Evolutionary conservation across 1,140 invertebrate genomes (phyloP), one percentile per base, ranked within the genome.

Genomic region (Theocolax elegans): DNA sequence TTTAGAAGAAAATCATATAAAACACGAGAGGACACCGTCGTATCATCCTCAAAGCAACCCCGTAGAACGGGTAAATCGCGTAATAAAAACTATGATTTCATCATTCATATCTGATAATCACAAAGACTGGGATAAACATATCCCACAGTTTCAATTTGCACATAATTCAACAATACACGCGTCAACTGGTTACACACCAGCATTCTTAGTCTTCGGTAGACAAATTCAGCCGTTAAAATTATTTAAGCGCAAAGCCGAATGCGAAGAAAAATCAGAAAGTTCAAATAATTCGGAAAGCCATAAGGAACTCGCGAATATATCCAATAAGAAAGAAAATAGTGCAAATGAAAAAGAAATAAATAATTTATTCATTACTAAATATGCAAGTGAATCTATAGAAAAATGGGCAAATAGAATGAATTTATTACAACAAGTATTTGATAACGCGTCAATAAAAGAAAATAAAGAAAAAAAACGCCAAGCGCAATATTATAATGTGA

Each of bases 121-220:
- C 10, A 62, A 72, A 42, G 60, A 69, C 54, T 87, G 83, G 85
- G 83, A 83, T 60, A 19, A 67, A 31, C 44, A 75, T 69, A 53
- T 85, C 1, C 67, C 60, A 7, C 72, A 79, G 54, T 66, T 82
- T 13, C 71, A 72, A 7, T 81, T 80, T 19, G 83, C 82, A 0
- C 48, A 65, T 35, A 72, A 74, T n/a, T 64, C 64, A 1, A 48
- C 35, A 1, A 19, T 29, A 44, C 56, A 74, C 15, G 21, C 42
- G 1, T 12, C 64, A 2, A 65, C 64, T 0, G 6, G 42, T 27
- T 27, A 35, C 19, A 31, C 65, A 9, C 73, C 69, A 2, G 40
- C 59, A 9, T 71, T 58, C 17, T 21, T 74, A 13, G 51, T 59
- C 10, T 68, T 67, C 19, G 48, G 59, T 2, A 23, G 60, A 15